Percentiles rank a stretch among this genome's conserved stretches.
These are phyloP conservation scores for Clamator glandarius DNA, from an alignment of 2,797 vertebrate genomes.

Conservation along the genomic window DNA sequence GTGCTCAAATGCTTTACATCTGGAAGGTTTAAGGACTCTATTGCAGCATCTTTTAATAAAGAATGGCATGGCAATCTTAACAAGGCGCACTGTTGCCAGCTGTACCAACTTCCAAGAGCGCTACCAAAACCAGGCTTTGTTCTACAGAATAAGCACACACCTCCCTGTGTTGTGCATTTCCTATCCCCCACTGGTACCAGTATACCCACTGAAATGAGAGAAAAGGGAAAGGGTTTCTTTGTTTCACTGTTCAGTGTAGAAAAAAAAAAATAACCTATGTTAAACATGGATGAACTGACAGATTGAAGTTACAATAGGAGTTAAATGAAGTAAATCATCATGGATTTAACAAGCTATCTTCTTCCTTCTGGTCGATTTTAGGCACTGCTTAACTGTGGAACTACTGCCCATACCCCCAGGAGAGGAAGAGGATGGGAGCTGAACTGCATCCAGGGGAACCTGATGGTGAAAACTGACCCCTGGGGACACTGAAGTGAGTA, in stretches of 20 bases:
- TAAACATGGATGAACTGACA: not conserved
- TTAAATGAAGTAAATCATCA: not conserved
- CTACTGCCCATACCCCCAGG: accelerated
- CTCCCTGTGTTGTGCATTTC: constrained; percentile 18
- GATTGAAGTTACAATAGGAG: not conserved
- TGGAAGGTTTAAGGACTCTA: not conserved
- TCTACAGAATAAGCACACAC: constrained; percentile 13
- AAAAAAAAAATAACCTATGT: not conserved
- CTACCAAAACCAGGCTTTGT: not conserved
- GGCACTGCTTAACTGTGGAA: not conserved
- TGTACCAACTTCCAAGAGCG: not conserved
- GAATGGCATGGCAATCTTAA: not conserved
- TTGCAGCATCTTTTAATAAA: not conserved
- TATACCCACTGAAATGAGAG: constrained; percentile 48
- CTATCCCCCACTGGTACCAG: constrained; percentile 41
- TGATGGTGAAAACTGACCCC: not conserved
- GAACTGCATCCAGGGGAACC: not conserved
- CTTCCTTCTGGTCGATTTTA: not conserved
- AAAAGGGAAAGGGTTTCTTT: constrained; percentile 24
- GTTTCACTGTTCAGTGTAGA: not conserved
- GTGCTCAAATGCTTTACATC: not conserved
- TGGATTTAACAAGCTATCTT: not conserved
- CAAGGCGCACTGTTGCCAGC: not conserved
- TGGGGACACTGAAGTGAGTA: not conserved
- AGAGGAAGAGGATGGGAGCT: not conserved